Evolutionary conservation across 2,888 invertebrate species (phyloP).

Genomic region (Belgica antarctica): DNA sequence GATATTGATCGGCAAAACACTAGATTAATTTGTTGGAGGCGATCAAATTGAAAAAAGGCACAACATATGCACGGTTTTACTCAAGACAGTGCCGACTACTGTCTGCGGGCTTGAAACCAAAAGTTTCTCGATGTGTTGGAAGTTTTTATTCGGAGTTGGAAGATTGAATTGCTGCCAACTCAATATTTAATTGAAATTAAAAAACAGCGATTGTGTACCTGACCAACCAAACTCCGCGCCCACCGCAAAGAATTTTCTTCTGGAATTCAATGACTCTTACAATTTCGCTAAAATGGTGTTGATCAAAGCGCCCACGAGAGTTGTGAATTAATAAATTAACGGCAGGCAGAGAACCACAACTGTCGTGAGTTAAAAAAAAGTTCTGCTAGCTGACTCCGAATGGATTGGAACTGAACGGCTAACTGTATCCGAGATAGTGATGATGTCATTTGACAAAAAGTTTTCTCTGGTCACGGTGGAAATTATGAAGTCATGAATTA

Average conservation of each 20-base stretch:
- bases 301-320: conserved; percentile 2
- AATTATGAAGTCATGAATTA: conserved; percentile 10
- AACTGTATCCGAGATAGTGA: neutral
- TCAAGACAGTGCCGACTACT: too few relatives aligned
- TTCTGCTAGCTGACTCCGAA: neutral
- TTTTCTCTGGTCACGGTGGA: conserved; percentile 16
- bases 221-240: conserved; percentile 1
- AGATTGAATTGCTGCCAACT: too few relatives aligned
- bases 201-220: neutral
- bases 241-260: neutral
- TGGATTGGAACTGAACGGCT: neutral
- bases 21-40: neutral
- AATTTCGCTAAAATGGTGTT: neutral
- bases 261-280: conserved; percentile 32
- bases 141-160: too few relatives aligned
- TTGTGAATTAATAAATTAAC: conserved; percentile 5
- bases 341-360: neutral
- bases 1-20: neutral
- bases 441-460: neutral
- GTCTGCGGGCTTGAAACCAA: too few relatives aligned
- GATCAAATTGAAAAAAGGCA: too few relatives aligned
- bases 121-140: too few relatives aligned
- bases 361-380: neutral
- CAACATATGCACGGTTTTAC: too few relatives aligned
- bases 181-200: neutral